phyloP scores from a whole-genome alignment of 2,888 invertebrate genomes.

The Caenorhabditis sp. region DNA sequence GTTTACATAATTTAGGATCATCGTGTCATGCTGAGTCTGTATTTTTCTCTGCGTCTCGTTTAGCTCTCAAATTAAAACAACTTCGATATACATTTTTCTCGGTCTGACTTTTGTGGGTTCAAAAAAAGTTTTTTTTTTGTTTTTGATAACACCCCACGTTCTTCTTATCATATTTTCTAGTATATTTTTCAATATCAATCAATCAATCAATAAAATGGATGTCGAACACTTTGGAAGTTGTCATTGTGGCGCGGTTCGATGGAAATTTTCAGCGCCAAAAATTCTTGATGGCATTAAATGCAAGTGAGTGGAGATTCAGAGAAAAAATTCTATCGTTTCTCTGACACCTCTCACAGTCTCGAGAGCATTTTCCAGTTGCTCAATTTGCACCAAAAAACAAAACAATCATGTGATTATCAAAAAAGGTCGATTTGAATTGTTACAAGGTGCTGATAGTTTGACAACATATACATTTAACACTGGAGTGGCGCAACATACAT shows the following conservation, averaged over 20 bases:
- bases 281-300: slow-evolving; percentile 50
- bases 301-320: slow-evolving; percentile 45
- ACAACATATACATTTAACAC: slow-evolving; percentile 58
- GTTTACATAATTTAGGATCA: too few species aligned
- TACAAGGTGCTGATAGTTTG: slow-evolving; percentile 52
- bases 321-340: background rate
- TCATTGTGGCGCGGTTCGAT: slow-evolving; percentile 58
- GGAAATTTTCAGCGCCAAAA: slow-evolving; percentile 48
- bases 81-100: too few species aligned
- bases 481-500: slow-evolving; percentile 51
- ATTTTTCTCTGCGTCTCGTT: too few species aligned
- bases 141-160: too few species aligned
- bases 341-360: background rate
- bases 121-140: too few species aligned
- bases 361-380: slow-evolving; percentile 72
- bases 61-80: too few species aligned
- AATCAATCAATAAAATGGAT: background rate
- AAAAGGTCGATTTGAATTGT: slow-evolving; percentile 71
- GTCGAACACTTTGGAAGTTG: slow-evolving; percentile 54
- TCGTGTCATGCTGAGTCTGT: too few species aligned
- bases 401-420: slow-evolving; percentile 74
- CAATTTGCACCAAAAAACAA: slow-evolving; percentile 74
- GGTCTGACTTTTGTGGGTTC: too few species aligned
- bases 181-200: background rate
- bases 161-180: background rate